Base-by-base conservation (phyloP, 2,888 invertebrate genomes). In the Epinotia demarniana region DNA sequence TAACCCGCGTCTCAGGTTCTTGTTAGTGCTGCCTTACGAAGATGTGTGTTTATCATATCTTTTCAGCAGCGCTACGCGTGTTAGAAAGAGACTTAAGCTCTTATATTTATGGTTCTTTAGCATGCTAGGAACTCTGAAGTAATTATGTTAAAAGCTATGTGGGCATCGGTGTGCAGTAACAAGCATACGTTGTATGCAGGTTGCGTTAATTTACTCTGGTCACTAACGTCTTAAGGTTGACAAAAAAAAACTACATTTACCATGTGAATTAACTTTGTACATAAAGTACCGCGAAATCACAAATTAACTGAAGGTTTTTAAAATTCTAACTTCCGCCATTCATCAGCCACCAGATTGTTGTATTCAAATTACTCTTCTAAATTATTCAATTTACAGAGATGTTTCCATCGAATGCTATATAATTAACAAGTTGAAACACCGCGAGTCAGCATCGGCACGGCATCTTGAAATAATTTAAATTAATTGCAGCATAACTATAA, bases 121-220 rank as follows among this genome's bases (percentile, higher is more conserved):
- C 60, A 39, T 55, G 73, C 23, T 43, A 66, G 75, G 27, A 71
- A 53, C 60, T 71, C 49, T 61, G 60, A n/a, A 23, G 70, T 75
- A 71, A 75, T 71, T 71, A 75, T 53, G 64, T 75, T 73, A 53
- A 64, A 70, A 53, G 70, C 49, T 53, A 74, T 74, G 74, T 63
- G 74, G 73, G 73, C 63, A 61, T 69, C 13, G 18, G 18, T 33
- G 60, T 8, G 74, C 64, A 75, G 70, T 70, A 75, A 75, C 57
- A 9, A 46, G 68, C n/a, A 39, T 23, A 49, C 49, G 49, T 57
- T 57, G 4, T 58, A 69, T 69, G 69, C 63, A 58, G 66, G 69
- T 69, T 58, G 57, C 55, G 46, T 53, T 70, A 61, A 73, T 61
- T 33, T 49, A 53, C 46, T 57, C 57, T 63, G 18, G 53, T 49